Evolutionary conservation across 2,113 vertebrate species (phyloP).

Genomic region (Microcebus murinus): DNA sequence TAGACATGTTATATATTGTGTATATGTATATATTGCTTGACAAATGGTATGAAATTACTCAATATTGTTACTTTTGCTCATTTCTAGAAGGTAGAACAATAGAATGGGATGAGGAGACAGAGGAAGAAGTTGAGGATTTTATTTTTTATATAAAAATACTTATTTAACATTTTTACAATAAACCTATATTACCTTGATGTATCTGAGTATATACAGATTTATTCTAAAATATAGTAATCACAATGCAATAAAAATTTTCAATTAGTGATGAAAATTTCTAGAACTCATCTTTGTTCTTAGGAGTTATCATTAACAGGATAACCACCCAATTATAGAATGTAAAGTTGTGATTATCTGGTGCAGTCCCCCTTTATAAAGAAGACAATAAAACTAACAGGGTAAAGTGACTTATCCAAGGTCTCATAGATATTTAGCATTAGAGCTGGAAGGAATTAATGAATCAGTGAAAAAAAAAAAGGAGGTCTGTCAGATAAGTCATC

Average conservation of each 20-base stretch:
- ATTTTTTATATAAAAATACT: background rate
- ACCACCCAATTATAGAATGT: background rate
- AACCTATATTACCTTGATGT: background rate
- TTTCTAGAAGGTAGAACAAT: background rate
- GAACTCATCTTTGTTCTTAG: background rate
- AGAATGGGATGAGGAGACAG: background rate
- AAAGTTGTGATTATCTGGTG: background rate
- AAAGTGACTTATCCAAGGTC: background rate
- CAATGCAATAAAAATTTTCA: background rate
- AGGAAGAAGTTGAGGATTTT: background rate
- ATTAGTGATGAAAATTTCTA: conserved; percentile 5
- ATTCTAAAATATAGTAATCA: background rate
- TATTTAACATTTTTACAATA: background rate
- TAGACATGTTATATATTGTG: background rate
- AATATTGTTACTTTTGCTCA: background rate
- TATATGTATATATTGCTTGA: background rate
- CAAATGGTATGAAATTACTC: background rate
- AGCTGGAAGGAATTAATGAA: background rate
- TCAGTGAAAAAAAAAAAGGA: background rate
- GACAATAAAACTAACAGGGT: background rate
- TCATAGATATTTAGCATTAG: conserved; percentile 16
- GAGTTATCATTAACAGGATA: background rate
- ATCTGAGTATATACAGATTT: background rate
- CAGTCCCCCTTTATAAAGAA: background rate
- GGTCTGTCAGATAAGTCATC: background rate